Evolutionary conservation across 2,888 invertebrate genomes (phyloP), one percentile per base, ranked within the genome.

Genomic region (Hemithea aestivaria): DNA sequence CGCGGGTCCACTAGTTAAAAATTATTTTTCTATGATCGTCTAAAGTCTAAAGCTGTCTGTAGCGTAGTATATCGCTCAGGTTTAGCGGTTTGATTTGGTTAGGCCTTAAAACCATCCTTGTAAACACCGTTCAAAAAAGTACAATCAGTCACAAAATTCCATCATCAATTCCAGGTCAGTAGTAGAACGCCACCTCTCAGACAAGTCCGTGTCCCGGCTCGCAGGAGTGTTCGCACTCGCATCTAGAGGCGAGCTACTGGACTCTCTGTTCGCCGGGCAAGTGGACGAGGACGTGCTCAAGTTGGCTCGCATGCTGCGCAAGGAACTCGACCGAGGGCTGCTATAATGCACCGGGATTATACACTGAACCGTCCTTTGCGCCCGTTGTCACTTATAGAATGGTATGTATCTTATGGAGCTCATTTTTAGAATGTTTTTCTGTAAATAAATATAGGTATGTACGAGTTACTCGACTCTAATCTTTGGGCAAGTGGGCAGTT

Each of bases 101-200:
- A n/a, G n/a, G n/a, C n/a, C n/a, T n/a, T n/a, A n/a, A n/a, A n/a
- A n/a, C n/a, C n/a, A n/a, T n/a, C n/a, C n/a, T n/a, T n/a, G n/a
- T n/a, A n/a, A n/a, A n/a, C n/a, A n/a, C n/a, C n/a, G n/a, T n/a
- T n/a, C n/a, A 24, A 8, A 24, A 24, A 5, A 24, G 5, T 7
- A 5, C 9, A 4, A 9, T 8, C 20, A 7, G 16, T 1, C 8
- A 22, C 8, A 9, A 21, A 27, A 28, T 27, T 27, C 22, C 6
- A 21, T 10, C 29, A 8, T 7, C 12, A n/a, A 23, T 73, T 71
- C 2, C 80, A 91, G 91, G 55, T 83, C 89, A 23, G 90, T 96
- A 23, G 93, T 96, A 31, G 90, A 90, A 58, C 89, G 92, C 20
- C 96, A 96, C 65, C 88, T 96, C 2, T 95, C 96, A 2, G 95